A percentile compares a stretch with the other conserved stretches of the same genome.
Conservation (phyloP, 1,140 invertebrate genomes). For the Diabrotica virgifera region DNA sequence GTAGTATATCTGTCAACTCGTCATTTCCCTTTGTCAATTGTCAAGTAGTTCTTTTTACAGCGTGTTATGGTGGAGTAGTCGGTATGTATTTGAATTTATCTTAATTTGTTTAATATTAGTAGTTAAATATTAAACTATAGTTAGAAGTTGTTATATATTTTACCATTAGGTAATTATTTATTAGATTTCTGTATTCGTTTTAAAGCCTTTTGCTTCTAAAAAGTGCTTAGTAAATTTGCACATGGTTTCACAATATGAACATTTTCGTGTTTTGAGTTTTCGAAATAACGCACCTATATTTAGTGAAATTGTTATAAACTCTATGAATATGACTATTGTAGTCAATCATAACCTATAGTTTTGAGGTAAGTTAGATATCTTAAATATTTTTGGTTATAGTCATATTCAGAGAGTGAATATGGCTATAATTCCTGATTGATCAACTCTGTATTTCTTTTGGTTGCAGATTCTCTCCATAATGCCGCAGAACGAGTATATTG, state of each 20-base stretch:
- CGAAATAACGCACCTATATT: slow-evolving; percentile 2
- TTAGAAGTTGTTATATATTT: background rate
- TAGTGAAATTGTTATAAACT: slow-evolving; percentile 14
- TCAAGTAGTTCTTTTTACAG: slow-evolving; percentile 31
- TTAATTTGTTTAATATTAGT: too few relatives aligned
- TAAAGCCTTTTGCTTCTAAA: slow-evolving; percentile 7
- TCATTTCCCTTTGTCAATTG: slow-evolving; percentile 14
- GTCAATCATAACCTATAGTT: slow-evolving; percentile 9
- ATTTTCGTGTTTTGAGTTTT: slow-evolving; percentile 11
- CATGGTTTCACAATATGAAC: slow-evolving; percentile 11
- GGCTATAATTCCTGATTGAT: slow-evolving; percentile 25
- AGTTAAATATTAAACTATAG: too few relatives aligned
- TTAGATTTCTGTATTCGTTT: background rate
- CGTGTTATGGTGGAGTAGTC: slow-evolving; percentile 43
- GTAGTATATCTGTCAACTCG: background rate
- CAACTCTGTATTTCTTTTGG: slow-evolving; percentile 23
- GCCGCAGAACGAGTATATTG: slow-evolving; percentile 99
- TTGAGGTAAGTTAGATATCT: slow-evolving; percentile 30
- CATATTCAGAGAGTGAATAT: slow-evolving; percentile 46
- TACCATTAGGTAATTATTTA: background rate
- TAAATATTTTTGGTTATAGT: slow-evolving; percentile 34
- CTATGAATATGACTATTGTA: slow-evolving; percentile 43
- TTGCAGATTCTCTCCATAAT: slow-evolving; percentile 56
- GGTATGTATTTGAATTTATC: slow-evolving; percentile 32
- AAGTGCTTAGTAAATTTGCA: background rate